phyloP scores from a whole-genome alignment of 2,797 vertebrate genomes.

The Gambusia yucatana region DNA sequence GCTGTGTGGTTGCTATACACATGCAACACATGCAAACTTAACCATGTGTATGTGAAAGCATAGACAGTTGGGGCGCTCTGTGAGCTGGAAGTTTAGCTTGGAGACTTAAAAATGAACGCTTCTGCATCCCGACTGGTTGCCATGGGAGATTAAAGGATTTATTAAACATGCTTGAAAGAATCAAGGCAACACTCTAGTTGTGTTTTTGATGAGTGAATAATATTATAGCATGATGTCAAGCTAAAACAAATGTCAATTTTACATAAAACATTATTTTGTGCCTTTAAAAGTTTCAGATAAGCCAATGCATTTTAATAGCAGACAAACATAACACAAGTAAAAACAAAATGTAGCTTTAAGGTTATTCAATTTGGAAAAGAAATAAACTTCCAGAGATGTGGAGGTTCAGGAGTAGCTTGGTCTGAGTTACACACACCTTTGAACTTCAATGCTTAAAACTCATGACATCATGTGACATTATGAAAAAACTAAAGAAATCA shows the following conservation, averaged over 20 bases:
- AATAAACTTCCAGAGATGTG: background rate
- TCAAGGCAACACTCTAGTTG: too few species aligned
- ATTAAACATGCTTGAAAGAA: too few species aligned
- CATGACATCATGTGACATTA: background rate
- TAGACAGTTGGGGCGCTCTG: background rate
- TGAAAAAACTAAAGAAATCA: background rate
- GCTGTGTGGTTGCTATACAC: constrained; percentile 36
- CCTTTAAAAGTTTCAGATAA: background rate
- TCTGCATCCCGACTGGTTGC: too few species aligned
- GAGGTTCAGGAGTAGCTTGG: background rate
- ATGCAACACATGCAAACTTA: constrained; percentile 22
- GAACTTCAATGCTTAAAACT: background rate
- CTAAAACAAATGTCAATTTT: too few species aligned
- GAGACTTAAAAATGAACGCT: too few species aligned
- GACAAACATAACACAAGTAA: background rate
- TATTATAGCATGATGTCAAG: too few species aligned
- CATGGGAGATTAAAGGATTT: too few species aligned
- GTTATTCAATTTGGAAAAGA: background rate
- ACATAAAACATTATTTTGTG: background rate
- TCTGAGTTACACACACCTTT: background rate
- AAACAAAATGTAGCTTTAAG: background rate
- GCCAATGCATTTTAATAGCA: background rate
- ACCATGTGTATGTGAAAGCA: background rate
- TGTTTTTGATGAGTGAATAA: too few species aligned
- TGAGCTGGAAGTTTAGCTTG: too few species aligned